Percentiles rank a stretch among this genome's conserved stretches.
phyloP scores from a whole-genome alignment of 1,140 invertebrate species.

The Pachyrhynchus sulphureomaculatus region DNA sequence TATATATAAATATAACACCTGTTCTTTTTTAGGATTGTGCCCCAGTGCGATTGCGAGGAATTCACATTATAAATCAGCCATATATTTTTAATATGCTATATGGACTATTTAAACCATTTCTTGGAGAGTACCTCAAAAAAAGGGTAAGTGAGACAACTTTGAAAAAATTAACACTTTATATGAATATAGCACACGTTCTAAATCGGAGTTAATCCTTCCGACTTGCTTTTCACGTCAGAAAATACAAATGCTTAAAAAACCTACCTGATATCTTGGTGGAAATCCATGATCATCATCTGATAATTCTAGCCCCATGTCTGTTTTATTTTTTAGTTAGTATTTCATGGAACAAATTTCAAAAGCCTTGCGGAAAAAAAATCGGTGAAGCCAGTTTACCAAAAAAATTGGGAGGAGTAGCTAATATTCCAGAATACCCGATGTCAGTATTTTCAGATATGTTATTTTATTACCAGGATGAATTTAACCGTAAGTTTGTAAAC shows the following conservation, averaged over 20 bases:
- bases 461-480: slow-evolving; percentile 56
- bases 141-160: slow-evolving; percentile 50
- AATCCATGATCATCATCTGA: no score
- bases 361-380: slow-evolving; percentile 64
- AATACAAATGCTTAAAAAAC: no score
- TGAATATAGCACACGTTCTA: no score
- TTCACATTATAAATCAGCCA: slow-evolving; percentile 79
- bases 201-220: no score
- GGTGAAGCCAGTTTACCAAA: slow-evolving; percentile 64
- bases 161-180: background rate
- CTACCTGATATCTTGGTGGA: no score
- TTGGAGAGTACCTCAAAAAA: slow-evolving; percentile 64
- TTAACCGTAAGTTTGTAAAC: slow-evolving; percentile 59
- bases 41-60: slow-evolving; percentile 66
- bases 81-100: slow-evolving; percentile 75
- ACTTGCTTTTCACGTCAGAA: no score
- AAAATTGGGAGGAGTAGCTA: slow-evolving; percentile 67
- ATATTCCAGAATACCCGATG: slow-evolving; percentile 55
- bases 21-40: slow-evolving; percentile 58
- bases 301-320: no score
- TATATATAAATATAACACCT: no score
- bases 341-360: slow-evolving; percentile 72
- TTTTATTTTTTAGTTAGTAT: slow-evolving; percentile 57
- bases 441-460: slow-evolving; percentile 57
- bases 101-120: slow-evolving; percentile 75